Evolutionary conservation across 2,113 vertebrate species (phyloP).

Genomic region (Apteryx owenii): DNA sequence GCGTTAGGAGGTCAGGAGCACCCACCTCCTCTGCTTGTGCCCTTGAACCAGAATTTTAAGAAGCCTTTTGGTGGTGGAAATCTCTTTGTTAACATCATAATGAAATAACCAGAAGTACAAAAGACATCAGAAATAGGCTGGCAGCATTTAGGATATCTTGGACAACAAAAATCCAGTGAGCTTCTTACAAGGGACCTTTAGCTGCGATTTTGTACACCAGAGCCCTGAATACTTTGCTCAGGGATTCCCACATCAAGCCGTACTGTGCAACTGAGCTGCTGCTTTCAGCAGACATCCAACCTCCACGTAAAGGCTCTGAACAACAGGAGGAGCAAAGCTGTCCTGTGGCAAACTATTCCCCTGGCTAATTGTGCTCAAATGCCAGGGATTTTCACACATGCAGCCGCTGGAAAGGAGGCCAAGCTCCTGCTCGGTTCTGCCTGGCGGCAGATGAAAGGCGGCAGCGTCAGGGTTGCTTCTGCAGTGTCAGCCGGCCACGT

Average conservation of each 20-base stretch:
- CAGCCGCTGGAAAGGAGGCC: not conserved
- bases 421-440: not conserved
- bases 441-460: not conserved
- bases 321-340: not conserved
- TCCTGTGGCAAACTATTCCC: not conserved
- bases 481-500: too few species aligned
- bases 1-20: not conserved
- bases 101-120: not conserved
- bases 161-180: not conserved
- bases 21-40: not conserved
- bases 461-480: not conserved
- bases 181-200: not conserved
- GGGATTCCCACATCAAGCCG: not conserved
- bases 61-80: not conserved
- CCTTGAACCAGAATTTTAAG: not conserved
- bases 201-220: not conserved
- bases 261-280: not conserved
- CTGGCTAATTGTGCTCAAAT: not conserved
- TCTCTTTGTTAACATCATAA: not conserved
- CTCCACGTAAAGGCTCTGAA: not conserved
- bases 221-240: not conserved
- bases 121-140: not conserved
- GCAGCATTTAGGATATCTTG: not conserved
- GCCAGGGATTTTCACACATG: accelerated
- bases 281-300: not conserved